Conservation (phyloP, 2,797 vertebrate species). For the Selene dorsalis region DNA sequence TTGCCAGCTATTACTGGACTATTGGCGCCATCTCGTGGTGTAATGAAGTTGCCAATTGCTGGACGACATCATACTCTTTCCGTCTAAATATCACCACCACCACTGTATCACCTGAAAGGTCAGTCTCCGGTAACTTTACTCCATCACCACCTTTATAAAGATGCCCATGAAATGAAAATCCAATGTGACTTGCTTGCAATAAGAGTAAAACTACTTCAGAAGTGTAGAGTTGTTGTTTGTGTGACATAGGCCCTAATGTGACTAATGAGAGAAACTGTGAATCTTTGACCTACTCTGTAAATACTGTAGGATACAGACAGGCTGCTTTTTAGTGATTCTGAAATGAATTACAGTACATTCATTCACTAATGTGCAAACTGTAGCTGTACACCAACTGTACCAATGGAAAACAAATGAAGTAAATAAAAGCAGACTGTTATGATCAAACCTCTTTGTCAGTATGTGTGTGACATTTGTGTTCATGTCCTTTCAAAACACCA, state of each 20-base stretch:
- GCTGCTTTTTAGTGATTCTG: constrained; percentile 41
- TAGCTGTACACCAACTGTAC: constrained; percentile 20
- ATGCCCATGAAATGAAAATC: background rate
- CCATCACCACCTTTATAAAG: background rate
- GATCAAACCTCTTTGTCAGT: background rate
- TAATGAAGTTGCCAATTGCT: background rate
- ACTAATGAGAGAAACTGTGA: constrained; percentile 44
- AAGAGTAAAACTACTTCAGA: constrained; percentile 14
- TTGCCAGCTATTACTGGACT: constrained; percentile 1
- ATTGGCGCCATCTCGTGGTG: constrained; percentile 68
- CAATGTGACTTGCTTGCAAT: constrained; percentile 28
- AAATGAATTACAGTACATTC: constrained; percentile 19
- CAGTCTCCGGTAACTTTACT: background rate
- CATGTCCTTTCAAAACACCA: no score
- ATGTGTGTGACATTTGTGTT: no score
- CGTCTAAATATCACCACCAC: background rate
- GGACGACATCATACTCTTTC: background rate
- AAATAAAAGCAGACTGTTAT: constrained; percentile 34
- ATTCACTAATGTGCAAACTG: constrained; percentile 22
- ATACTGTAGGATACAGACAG: constrained; percentile 40
- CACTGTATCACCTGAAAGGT: background rate
- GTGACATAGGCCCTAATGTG: constrained; percentile 21
- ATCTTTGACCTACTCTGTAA: constrained; percentile 47
- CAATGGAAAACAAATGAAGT: constrained; percentile 11
- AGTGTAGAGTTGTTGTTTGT: constrained; percentile 5